These are phyloP conservation scores for Arizona elegans DNA, from an alignment of 2,113 vertebrate species.

Conservation along the genomic window DNA sequence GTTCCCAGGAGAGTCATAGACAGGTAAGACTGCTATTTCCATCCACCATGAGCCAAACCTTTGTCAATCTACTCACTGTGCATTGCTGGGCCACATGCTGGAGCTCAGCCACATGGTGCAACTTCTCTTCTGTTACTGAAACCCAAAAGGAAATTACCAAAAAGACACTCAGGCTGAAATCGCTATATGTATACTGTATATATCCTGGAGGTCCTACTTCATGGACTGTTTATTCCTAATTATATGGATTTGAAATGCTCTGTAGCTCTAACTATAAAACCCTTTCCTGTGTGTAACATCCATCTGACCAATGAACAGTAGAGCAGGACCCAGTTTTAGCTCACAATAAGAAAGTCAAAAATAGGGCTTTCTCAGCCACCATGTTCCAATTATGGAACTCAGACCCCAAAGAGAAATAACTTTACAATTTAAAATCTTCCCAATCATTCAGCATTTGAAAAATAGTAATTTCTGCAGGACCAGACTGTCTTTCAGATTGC, in stretches of 20 bases:
- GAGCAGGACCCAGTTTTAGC: background rate
- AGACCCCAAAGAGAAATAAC: background rate
- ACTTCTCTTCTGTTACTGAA: conserved; percentile 82
- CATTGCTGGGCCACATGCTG: conserved; percentile 70
- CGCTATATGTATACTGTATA: accelerated
- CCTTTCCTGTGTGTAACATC: background rate
- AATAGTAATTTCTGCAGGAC: background rate
- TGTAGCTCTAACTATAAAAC: background rate
- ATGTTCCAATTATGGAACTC: background rate
- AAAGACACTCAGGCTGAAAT: accelerated
- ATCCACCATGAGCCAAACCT: accelerated
- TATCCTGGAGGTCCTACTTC: background rate
- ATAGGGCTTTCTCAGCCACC: background rate
- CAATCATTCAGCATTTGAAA: background rate
- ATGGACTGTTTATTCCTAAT: too few relatives aligned
- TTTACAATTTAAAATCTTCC: background rate
- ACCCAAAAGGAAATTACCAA: background rate
- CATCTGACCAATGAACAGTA: background rate
- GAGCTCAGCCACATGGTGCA: conserved; percentile 80
- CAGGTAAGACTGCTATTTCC: background rate
- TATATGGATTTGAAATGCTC: background rate
- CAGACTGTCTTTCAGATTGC: background rate
- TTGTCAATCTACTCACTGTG: conserved; percentile 56
- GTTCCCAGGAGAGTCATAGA: background rate
- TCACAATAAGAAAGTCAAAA: background rate